phyloP scores from a whole-genome alignment of 1,140 invertebrate species.

The Galleria mellonella region DNA sequence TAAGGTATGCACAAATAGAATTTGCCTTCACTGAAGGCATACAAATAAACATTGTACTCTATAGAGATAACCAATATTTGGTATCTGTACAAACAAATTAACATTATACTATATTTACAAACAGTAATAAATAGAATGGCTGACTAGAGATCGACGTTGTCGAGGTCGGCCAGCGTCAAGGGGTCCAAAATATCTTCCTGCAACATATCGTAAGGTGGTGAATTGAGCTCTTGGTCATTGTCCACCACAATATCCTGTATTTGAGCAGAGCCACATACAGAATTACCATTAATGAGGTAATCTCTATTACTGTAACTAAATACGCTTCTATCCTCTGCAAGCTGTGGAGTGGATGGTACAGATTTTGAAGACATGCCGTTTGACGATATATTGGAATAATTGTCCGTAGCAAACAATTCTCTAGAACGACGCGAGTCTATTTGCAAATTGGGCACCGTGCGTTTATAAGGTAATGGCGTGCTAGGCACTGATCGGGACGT shows the following conservation, averaged over 20 bases:
- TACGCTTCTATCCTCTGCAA: constrained; percentile 64
- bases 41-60: constrained; percentile 52
- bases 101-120: constrained; percentile 27
- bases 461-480: constrained; percentile 76
- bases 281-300: constrained; percentile 77
- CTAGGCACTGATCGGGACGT: constrained; percentile 78
- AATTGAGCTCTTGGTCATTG: constrained; percentile 40
- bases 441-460: constrained; percentile 48
- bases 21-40: constrained; percentile 68
- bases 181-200: constrained; percentile 55
- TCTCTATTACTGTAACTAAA: constrained; percentile 78
- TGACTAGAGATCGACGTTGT: constrained; percentile 65
- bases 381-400: constrained; percentile 33
- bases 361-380: constrained; percentile 75
- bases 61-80: constrained; percentile 45
- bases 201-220: constrained; percentile 53
- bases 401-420: constrained; percentile 39
- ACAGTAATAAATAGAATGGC: constrained; percentile 15
- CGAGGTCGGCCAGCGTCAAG: constrained; percentile 55
- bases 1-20: constrained; percentile 32
- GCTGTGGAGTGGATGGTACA: constrained; percentile 78
- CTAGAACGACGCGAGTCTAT: constrained; percentile 50
- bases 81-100: constrained; percentile 50
- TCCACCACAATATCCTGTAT: constrained; percentile 38
- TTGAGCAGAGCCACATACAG: constrained; percentile 51